A percentile compares a stretch with the other conserved stretches of the same genome.
Evolutionary conservation across 2,888 invertebrate species (phyloP).

Genomic region (Chaitophorus viminalis): DNA sequence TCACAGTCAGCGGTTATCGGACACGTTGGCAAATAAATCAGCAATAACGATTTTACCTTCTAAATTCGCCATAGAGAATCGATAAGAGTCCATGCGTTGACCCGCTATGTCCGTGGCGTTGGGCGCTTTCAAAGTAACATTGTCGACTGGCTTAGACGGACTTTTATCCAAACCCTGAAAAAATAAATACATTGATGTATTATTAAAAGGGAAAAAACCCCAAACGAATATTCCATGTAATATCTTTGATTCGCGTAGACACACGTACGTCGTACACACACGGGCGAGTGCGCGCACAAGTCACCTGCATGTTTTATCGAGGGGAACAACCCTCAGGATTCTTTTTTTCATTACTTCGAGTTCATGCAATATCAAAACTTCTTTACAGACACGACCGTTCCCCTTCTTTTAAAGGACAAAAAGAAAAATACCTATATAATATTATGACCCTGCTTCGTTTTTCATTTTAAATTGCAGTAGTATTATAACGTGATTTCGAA

Average conservation of each 20-base stretch:
- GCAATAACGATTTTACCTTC: constrained; percentile 71
- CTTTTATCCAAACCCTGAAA: constrained; percentile 78
- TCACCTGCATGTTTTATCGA: constrained; percentile 21
- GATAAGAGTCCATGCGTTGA: constrained; percentile 82
- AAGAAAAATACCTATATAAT: neutral
- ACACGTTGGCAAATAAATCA: constrained; percentile 56
- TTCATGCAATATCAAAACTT: constrained; percentile 47
- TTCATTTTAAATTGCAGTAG: neutral
- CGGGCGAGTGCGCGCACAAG: neutral
- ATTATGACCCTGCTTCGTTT: neutral
- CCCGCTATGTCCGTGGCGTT: constrained; percentile 77
- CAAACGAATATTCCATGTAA: neutral
- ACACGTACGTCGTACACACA: neutral
- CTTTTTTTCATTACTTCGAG: neutral
- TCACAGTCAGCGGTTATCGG: neutral
- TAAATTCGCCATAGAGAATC: constrained; percentile 95
- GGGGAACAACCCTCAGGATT: constrained; percentile 32
- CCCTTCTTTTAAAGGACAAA: neutral
- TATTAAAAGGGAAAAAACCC: neutral
- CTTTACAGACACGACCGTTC: constrained; percentile 35
- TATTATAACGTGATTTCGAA: neutral
- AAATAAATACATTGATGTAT: constrained; percentile 62
- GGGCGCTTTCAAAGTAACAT: constrained; percentile 36
- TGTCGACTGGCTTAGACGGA: constrained; percentile 64
- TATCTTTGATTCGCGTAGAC: neutral